These are phyloP conservation scores for Heterodera carotae DNA, from an alignment of 1,140 invertebrate species.

Conservation along the genomic window DNA sequence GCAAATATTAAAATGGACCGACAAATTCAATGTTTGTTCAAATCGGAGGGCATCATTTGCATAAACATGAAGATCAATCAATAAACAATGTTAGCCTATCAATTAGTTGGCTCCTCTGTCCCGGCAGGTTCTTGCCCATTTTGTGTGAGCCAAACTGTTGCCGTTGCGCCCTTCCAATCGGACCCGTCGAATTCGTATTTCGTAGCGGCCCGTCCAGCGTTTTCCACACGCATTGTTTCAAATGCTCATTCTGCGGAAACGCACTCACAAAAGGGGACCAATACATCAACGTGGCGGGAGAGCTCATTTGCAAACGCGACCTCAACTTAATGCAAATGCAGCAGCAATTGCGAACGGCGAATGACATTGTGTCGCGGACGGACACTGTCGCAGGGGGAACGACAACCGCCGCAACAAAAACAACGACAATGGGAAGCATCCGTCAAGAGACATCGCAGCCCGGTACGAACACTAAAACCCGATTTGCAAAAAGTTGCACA, in stretches of 20 bases:
- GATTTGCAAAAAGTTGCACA: no score
- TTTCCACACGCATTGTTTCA: constrained; percentile 42
- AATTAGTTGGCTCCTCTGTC: not conserved
- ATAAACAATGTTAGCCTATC: not conserved
- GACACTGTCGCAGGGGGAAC: not conserved
- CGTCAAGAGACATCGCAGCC: constrained; percentile 1
- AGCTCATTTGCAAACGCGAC: constrained; percentile 44
- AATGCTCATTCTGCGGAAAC: constrained; percentile 37
- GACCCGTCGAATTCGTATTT: constrained; percentile 32
- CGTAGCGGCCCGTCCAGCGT: constrained; percentile 11
- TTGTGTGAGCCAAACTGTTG: constrained; percentile 16
- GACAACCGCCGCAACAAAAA: no score
- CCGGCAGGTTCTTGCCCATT: constrained; percentile 21
- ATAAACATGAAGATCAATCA: not conserved
- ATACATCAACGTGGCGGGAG: constrained; percentile 33
- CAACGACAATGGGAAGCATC: not conserved
- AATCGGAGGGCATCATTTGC: not conserved
- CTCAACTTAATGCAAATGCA: constrained; percentile 29
- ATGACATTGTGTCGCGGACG: not conserved
- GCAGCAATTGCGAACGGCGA: not conserved
- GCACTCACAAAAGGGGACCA: constrained; percentile 34
- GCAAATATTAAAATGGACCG: not conserved
- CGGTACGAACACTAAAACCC: not conserved
- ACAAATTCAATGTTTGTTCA: not conserved
- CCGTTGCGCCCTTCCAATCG: constrained; percentile 21